Percentiles rank a stretch among this genome's conserved stretches.
These are phyloP conservation scores for Chrysina gloriosa DNA, from an alignment of 2,888 invertebrate genomes.

Conservation along the genomic window DNA sequence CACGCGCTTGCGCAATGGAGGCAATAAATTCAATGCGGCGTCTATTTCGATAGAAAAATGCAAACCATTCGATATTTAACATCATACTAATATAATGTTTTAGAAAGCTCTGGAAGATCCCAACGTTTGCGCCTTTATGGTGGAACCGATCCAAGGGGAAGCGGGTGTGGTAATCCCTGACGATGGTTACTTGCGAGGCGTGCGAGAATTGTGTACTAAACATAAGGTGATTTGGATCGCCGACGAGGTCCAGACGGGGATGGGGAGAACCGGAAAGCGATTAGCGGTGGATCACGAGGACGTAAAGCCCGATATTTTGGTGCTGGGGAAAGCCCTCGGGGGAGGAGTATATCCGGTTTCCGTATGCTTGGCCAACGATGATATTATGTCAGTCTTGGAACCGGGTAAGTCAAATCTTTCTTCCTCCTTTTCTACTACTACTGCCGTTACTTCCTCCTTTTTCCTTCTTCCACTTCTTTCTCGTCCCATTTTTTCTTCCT, in stretches of 20 bases:
- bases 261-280: constrained; percentile 83
- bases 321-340: constrained; percentile 85
- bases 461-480: too few species aligned
- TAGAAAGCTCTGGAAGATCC: constrained; percentile 73
- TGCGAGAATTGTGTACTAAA: constrained; percentile 78
- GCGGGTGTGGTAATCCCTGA: constrained; percentile 83
- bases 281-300: constrained; percentile 80
- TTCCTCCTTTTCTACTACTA: too few species aligned
- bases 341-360: constrained; percentile 85
- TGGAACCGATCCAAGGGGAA: constrained; percentile 90
- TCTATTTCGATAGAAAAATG: too few species aligned
- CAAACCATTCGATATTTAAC: too few species aligned
- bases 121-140: constrained; percentile 83
- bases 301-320: constrained; percentile 80
- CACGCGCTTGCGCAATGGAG: too few species aligned
- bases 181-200: constrained; percentile 77
- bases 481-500: too few species aligned
- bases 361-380: constrained; percentile 76
- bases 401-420: too few species aligned
- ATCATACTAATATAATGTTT: too few species aligned
- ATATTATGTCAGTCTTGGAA: constrained; percentile 77
- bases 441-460: too few species aligned
- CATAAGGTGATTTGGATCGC: constrained; percentile 86
- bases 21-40: too few species aligned
- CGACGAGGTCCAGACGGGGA: constrained; percentile 87